Evolutionary conservation across 2,888 invertebrate species (phyloP), one percentile per base, ranked within the genome.

Genomic region (Matsumyia berberina): DNA sequence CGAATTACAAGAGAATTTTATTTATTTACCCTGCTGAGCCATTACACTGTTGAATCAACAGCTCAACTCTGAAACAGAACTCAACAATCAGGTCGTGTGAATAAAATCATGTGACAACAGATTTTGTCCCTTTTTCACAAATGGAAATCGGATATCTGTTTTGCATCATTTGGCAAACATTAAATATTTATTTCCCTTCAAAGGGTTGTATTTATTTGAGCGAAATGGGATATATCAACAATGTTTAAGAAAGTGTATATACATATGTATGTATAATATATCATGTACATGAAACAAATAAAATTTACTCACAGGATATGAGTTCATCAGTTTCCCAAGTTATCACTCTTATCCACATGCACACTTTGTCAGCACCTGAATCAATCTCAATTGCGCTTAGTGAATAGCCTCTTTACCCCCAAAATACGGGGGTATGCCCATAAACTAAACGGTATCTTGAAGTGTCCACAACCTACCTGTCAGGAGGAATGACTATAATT

Each of bases 111-210:
- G 8, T 51, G 51, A 7, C 29, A 51, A 31, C 51, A 51, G 29
- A 31, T 51, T 51, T 29, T 29, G 51, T 51, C 51, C n/a, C n/a
- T 29, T 29, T 3, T 24, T 24, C 4, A 24, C 4, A 29, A 29
- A 7, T 51, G 7, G 46, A 46, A 51, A 51, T 29, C 12, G 9
- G 51, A 51, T 51, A 51, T 31, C 19, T 19, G 11, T 19, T 24
- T 24, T 2, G 24, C 24, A n/a, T n/a, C n/a, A n/a, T n/a, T n/a
- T n/a, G n/a, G n/a, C n/a, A 49, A 49, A 49, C 49, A 49, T 49
- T 29, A 51, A 51, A 51, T n/a, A 51, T 51, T 51, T 51, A 51
- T 51, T 51, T 51, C 1, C n/a, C n/a, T 51, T 29, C 1, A 44
- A 29, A 51, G 42, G 42, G 42, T 5, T 42, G 15, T 35, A 0